These are phyloP conservation scores for Lepidochitona cinerea DNA, from an alignment of 2,888 invertebrate species.

Conservation along the genomic window DNA sequence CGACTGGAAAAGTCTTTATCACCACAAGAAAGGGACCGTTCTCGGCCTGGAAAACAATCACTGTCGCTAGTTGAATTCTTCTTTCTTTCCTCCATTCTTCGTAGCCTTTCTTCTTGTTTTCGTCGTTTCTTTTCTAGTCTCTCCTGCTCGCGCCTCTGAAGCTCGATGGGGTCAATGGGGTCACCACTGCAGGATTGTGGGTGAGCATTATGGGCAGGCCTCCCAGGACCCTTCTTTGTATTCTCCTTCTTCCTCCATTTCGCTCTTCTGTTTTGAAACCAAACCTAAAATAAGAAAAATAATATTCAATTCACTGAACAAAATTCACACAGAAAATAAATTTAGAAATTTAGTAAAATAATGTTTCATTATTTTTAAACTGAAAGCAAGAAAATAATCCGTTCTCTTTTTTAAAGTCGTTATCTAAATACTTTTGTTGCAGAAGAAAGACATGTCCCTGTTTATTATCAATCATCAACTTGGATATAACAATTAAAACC, in stretches of 20 bases:
- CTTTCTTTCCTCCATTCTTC: conserved; percentile 74
- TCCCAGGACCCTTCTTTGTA: conserved; percentile 97
- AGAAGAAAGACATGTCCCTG: too few relatives aligned
- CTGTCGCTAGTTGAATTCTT: neutral
- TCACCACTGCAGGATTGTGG: conserved; percentile 98
- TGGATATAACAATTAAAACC: too few relatives aligned
- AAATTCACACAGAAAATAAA: too few relatives aligned
- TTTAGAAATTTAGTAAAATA: too few relatives aligned
- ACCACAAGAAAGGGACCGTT: neutral
- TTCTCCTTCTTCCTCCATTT: conserved; percentile 99
- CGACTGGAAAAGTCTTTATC: neutral
- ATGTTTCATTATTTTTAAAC: too few relatives aligned
- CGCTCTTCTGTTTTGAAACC: conserved; percentile 99
- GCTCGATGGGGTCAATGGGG: conserved; percentile 88
- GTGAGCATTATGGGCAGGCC: conserved; percentile 98
- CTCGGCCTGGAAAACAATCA: neutral
- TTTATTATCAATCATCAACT: too few relatives aligned
- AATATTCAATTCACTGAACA: too few relatives aligned
- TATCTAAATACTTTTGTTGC: too few relatives aligned
- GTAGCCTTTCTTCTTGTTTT: conserved; percentile 92
- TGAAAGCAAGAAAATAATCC: too few relatives aligned
- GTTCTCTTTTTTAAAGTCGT: too few relatives aligned
- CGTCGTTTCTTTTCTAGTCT: conserved; percentile 77
- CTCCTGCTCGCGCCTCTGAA: conserved; percentile 68
- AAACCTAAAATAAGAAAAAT: conserved; percentile 81